phyloP scores from a whole-genome alignment of 2,113 vertebrate species.

The Percina caprodes region DNA sequence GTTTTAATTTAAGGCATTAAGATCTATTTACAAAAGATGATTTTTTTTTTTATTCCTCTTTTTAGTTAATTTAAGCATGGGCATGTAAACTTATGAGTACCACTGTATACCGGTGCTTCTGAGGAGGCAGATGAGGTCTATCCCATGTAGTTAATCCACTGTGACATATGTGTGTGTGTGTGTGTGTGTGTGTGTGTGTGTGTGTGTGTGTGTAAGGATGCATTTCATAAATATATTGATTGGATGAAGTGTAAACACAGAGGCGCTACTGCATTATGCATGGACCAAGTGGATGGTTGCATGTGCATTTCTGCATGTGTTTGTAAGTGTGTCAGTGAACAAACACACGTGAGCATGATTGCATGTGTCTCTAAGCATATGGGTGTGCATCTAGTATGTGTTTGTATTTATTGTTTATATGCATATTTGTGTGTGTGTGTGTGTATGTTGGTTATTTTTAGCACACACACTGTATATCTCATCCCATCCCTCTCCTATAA shows the following conservation, averaged over 20 bases:
- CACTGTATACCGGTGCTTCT: conserved; percentile 19
- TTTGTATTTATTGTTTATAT: conserved; percentile 31
- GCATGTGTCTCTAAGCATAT: neutral
- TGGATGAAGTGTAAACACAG: conserved; percentile 58
- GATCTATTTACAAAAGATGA: no score
- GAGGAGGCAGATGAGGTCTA: conserved; percentile 40
- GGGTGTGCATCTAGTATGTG: conserved; percentile 6
- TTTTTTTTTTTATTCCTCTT: no score
- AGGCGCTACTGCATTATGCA: conserved; percentile 64
- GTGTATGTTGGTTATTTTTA: neutral
- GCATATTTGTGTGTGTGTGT: neutral
- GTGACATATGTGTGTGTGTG: conserved; percentile 23
- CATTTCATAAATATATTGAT: conserved; percentile 68
- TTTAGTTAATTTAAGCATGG: no score
- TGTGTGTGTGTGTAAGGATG: conserved; percentile 28
- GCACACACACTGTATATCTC: conserved; percentile 7
- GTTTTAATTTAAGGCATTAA: no score
- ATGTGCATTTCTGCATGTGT: conserved; percentile 11
- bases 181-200: neutral
- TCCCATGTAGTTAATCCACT: conserved; percentile 35
- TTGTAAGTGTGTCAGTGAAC: conserved; percentile 1
- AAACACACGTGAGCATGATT: conserved; percentile 20
- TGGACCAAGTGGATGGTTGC: conserved; percentile 9
- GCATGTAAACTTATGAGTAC: no score
- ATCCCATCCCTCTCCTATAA: conserved; percentile 1